These are phyloP conservation scores for Myotis daubentonii DNA, from an alignment of 2,797 vertebrate genomes.

Conservation along the genomic window DNA sequence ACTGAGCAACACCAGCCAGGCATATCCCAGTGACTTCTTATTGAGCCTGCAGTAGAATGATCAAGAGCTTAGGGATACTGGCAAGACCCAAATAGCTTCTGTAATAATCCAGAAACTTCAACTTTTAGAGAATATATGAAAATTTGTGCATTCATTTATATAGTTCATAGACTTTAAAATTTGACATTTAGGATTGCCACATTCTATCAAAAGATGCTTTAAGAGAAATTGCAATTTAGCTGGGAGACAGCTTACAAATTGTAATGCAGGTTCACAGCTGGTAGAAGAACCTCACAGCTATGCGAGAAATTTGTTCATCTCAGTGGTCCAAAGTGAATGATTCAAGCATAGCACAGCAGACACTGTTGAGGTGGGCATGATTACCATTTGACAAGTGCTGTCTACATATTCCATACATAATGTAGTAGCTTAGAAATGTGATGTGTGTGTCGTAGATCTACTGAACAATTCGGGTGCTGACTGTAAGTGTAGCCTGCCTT, in stretches of 20 bases:
- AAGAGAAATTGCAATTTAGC: background rate
- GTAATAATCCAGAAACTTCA: background rate
- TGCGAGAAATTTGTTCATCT: slow-evolving; percentile 61
- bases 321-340: slow-evolving; percentile 45
- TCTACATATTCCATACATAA: background rate
- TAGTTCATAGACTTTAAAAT: background rate
- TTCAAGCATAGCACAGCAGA: slow-evolving; percentile 32
- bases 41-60: background rate
- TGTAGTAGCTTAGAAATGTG: background rate
- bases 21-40: background rate
- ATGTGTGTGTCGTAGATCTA: slow-evolving; percentile 58
- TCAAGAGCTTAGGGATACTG: background rate
- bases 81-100: background rate
- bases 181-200: background rate
- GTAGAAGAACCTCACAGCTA: background rate
- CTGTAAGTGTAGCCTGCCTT: slow-evolving; percentile 69
- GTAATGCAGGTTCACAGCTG: background rate
- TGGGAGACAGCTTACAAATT: background rate
- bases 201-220: background rate
- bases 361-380: slow-evolving; percentile 42
- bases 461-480: slow-evolving; percentile 67
- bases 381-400: slow-evolving; percentile 19
- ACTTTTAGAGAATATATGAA: background rate
- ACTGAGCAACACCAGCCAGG: no score
- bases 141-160: background rate